Base-by-base conservation (phyloP, 2,113 vertebrate genomes). In the Myotis lucifugus region DNA sequence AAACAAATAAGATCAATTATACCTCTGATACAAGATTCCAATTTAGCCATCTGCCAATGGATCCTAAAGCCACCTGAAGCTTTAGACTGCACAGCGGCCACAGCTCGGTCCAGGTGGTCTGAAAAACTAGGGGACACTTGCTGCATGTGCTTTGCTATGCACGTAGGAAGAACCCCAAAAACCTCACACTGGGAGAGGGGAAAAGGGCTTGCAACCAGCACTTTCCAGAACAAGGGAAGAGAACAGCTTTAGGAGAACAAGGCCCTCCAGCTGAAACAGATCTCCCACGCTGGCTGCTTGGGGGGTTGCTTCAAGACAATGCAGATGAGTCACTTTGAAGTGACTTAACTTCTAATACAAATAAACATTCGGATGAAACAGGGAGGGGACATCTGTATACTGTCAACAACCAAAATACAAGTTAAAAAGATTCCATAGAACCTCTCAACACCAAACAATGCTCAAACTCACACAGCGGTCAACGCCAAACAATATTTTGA, bases 1-100 rank as follows among this genome's bases (percentile, higher is more conserved):
- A 88, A 91, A 85, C 19, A 95, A 90, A 32, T 23, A 59, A 84
- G 54, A 83, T 52, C 91, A 95, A 95, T 82, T 67, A 81, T 59
- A 93, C 61, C 46, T 48, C 85, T 88, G 48, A 93, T 46, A 73
- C 46, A 87, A 32, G 87, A 92, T 93, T 70, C 23, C 85, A 90
- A 92, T 85, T 88, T 90, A 91, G 77, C 56, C 67, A 90, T 79
- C 50, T 95, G 83, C 46, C 82, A 97, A 88, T 42, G 95, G 92
- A 90, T 92, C 87, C 94, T 50, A 87, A 95, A 90, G 34, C 40
- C 69, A 82, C 72, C 42, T 93, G 70, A 97, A 88, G 50, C 90
- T 94, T 79, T 76, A 87, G 76, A 92, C 23, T 81, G 89, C 14
- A 90, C 13, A 92, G 48, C 40, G 93, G 81, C 54, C 77, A 92